Percentiles rank a stretch among this genome's conserved stretches.
Evolutionary conservation across 2,888 invertebrate species (phyloP).

Genomic region (Acanthosepion pharaonis): DNA sequence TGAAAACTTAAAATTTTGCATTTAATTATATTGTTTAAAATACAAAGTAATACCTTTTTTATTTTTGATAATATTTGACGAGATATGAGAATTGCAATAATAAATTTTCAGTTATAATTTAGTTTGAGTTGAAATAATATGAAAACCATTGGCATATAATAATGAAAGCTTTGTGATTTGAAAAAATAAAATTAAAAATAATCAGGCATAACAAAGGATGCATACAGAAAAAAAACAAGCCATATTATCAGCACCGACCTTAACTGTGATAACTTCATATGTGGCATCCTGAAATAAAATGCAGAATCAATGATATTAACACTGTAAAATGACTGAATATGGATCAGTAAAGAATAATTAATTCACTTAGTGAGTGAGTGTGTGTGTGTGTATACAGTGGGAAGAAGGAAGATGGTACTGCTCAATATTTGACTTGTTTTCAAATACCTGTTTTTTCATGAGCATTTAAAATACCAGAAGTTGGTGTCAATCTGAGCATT

Average conservation of each 20-base stretch:
- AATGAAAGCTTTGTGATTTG: not conserved
- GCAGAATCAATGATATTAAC: not conserved
- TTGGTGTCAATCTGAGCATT: too few relatives aligned
- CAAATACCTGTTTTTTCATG: too few relatives aligned
- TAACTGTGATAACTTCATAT: constrained; percentile 65
- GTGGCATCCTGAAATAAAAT: constrained; percentile 56
- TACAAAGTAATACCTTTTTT: too few relatives aligned
- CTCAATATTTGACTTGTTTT: too few relatives aligned
- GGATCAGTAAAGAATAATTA: not conserved
- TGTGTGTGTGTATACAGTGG: not conserved
- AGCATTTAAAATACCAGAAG: too few relatives aligned
- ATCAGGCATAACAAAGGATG: not conserved
- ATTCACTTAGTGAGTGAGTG: not conserved
- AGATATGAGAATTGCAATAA: too few relatives aligned
- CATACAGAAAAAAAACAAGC: not conserved
- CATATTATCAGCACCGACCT: constrained; percentile 56
- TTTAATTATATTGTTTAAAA: too few relatives aligned
- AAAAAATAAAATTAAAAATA: not conserved
- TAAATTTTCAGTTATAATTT: too few relatives aligned
- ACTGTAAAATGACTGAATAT: not conserved
- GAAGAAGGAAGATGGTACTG: not conserved
- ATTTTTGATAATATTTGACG: too few relatives aligned
- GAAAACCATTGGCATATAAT: not conserved
- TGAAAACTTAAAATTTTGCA: too few relatives aligned
- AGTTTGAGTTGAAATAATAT: not conserved